Evolutionary conservation across 1,140 invertebrate species (phyloP).

Genomic region (Orchestia grillus): DNA sequence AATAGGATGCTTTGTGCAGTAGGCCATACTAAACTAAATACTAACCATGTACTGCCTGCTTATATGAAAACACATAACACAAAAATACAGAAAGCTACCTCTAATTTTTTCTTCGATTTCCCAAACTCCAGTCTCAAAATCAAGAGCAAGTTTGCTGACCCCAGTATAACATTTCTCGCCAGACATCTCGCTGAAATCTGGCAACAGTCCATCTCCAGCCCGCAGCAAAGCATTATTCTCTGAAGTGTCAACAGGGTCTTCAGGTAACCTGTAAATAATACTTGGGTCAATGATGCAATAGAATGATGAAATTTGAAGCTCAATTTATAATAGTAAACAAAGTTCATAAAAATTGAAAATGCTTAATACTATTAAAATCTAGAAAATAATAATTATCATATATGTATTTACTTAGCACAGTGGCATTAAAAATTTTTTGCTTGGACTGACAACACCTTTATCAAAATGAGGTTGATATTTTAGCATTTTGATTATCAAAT

Average conservation of each 20-base stretch:
- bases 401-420: too few relatives aligned
- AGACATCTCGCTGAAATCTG: neutral
- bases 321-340: too few relatives aligned
- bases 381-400: neutral
- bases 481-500: too few relatives aligned
- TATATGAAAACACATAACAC: neutral
- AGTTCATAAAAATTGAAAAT: neutral
- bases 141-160: conserved; percentile 65
- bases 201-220: neutral
- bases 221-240: conserved; percentile 42
- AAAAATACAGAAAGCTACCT: conserved; percentile 33
- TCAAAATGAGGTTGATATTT: too few relatives aligned
- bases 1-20: too few relatives aligned
- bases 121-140: conserved; percentile 65
- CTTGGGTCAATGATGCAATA: too few relatives aligned
- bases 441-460: too few relatives aligned
- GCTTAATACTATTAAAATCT: neutral
- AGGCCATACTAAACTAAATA: too few relatives aligned
- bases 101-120: conserved; percentile 64
- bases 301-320: too few relatives aligned
- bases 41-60: too few relatives aligned
- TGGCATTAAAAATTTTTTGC: too few relatives aligned
- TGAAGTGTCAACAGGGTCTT: conserved; percentile 42
- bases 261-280: neutral
- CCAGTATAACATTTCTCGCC: conserved; percentile 64